Percentiles rank a stretch among this genome's conserved stretches.
These are phyloP conservation scores for Matsumyia berberina DNA, from an alignment of 2,888 invertebrate species.

Conservation along the genomic window DNA sequence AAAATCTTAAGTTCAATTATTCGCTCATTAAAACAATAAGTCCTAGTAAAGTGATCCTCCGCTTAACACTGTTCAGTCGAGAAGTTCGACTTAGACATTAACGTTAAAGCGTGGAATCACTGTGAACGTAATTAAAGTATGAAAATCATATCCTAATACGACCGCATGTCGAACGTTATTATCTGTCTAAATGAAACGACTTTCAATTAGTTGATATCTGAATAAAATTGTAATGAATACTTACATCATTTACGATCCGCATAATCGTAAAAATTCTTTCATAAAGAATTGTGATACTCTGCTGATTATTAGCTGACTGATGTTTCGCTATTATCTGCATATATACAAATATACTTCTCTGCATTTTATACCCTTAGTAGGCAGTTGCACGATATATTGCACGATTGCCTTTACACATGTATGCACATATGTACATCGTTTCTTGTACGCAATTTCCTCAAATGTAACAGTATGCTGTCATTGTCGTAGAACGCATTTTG, in stretches of 20 bases:
- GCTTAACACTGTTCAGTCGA: constrained; percentile 32
- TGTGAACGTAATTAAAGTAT: constrained; percentile 3
- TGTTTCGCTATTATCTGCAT: constrained; percentile 31
- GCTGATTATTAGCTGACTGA: constrained; percentile 52
- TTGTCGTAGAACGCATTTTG: background rate
- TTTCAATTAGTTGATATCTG: constrained; percentile 58
- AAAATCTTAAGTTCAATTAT: background rate
- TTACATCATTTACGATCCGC: constrained; percentile 75
- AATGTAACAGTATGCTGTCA: background rate
- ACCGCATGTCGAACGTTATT: constrained; percentile 3
- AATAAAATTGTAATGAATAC: constrained; percentile 67
- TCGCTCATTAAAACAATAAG: constrained; percentile 6
- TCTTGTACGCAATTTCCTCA: constrained; percentile 3
- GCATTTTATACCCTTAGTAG: background rate
- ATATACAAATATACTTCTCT: constrained; percentile 18
- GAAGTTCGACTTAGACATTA: constrained; percentile 14
- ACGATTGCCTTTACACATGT: background rate
- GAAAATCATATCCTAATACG: background rate
- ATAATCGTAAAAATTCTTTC: constrained; percentile 62
- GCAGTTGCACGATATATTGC: background rate
- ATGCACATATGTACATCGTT: background rate
- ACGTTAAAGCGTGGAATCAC: constrained; percentile 58
- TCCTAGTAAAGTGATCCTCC: constrained; percentile 58
- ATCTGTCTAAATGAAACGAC: constrained; percentile 55
- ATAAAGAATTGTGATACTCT: constrained; percentile 34